Base-by-base conservation (phyloP, 2,113 vertebrate genomes). In the Pionites leucogaster region DNA sequence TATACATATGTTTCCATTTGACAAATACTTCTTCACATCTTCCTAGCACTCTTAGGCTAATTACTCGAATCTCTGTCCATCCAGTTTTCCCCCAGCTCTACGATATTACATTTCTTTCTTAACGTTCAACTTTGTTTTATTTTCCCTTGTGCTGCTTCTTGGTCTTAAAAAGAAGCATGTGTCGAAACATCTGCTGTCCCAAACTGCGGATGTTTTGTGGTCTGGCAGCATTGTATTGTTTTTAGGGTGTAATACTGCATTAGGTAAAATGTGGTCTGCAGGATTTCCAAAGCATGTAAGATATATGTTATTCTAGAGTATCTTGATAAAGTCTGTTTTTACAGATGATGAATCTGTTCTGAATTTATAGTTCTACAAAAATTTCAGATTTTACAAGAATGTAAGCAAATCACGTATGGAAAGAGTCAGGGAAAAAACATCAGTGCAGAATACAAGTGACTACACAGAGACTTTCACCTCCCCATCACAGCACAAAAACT, bases 111-210 rank as follows among this genome's bases (percentile, higher is more conserved):
- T 91, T 93, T 96, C 92, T 95, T 92, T 96, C 82, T 89, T 83
- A 88, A 75, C 60, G 29, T 79, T 97, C 72, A 91, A 44, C 79
- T 96, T 83, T 77, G 88, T 93, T 92, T 95, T 72, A 93, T 97
- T 97, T 97, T 97, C 93, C 97, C 93, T 92, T 94, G 77, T 91
- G 95, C 79, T 96, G 83, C 86, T 96, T 91, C 95, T 96, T 96
- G 59, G 87, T 92, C 93, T 97, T 98, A 98, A 98, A 95, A 94
- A 97, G 97, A 98, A 98, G 97, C 98, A 97, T 95, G 96, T 98
- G 97, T 90, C 92, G 95, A 96, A 97, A 97, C 97, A 97, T 98
- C 96, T 97, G 97, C 95, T 95, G 96, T 91, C 96, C 97, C 92
- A 93, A 96, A 95, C 64, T 95, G 96, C 88, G 72, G 97, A 97